A percentile compares a stretch with the other conserved stretches of the same genome.
Conservation (phyloP, 2,888 invertebrate genomes). For the Leistus spinibarbis region DNA sequence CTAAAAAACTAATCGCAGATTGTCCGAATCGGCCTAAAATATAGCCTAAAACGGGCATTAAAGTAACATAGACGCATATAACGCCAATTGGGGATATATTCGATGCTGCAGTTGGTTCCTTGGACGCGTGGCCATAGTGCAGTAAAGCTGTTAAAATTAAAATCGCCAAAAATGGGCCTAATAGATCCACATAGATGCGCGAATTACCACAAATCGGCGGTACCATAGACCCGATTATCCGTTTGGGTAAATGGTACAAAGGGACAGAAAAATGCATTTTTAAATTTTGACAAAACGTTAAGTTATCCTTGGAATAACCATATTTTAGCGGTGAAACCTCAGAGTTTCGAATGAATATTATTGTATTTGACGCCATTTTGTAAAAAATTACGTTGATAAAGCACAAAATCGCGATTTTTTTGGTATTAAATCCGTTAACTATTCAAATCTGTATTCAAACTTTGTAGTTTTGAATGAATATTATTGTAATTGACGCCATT, state of each 20-base stretch:
- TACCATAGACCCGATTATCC: conserved; percentile 56
- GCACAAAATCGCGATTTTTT: too few relatives aligned
- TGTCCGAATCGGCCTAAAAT: conserved; percentile 51
- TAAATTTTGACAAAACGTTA: conserved; percentile 19
- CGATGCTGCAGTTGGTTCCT: conserved; percentile 47
- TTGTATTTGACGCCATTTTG: conserved; percentile 18
- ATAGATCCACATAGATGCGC: conserved; percentile 56
- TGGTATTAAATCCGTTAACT: too few relatives aligned
- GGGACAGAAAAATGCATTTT: conserved; percentile 50
- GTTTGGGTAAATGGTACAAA: conserved; percentile 50
- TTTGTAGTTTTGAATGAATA: conserved; percentile 19
- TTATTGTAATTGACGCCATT: conserved; percentile 16
- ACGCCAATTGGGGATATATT: conserved; percentile 51
- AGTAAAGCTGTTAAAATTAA: conserved; percentile 53
- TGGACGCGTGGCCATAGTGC: conserved; percentile 54
- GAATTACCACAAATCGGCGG: conserved; percentile 53
- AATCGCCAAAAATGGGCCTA: conserved; percentile 56
- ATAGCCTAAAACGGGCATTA: conserved; percentile 54
- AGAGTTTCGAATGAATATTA: conserved; percentile 23
- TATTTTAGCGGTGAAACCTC: background rate
- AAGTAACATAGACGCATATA: conserved; percentile 50
- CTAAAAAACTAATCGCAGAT: conserved; percentile 52
- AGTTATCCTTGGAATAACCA: conserved; percentile 9
- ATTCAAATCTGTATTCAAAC: too few relatives aligned
- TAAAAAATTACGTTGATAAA: too few relatives aligned